phyloP scores from a whole-genome alignment of 2,888 invertebrate genomes.

The Eristalis arbustorum region DNA sequence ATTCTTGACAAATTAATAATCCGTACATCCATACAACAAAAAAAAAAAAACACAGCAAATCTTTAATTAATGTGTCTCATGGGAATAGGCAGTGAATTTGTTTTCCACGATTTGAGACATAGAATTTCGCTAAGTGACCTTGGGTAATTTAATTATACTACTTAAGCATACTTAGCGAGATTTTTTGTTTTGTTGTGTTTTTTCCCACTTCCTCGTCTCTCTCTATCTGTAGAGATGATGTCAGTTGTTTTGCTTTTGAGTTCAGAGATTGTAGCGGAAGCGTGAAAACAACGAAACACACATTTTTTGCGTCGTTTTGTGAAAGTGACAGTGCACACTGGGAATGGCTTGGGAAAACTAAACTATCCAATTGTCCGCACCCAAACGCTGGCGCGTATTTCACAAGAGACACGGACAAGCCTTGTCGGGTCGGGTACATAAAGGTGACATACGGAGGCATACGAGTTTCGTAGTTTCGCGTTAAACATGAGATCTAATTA shows the following conservation, averaged over 20 bases:
- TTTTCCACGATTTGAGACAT: constrained; percentile 20
- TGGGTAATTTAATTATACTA: constrained; percentile 25
- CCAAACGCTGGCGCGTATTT: constrained; percentile 15
- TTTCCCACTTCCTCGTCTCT: not conserved
- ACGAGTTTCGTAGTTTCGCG: not conserved
- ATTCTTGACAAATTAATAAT: not conserved
- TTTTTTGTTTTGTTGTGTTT: constrained; percentile 2
- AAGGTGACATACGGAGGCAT: not conserved
- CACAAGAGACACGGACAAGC: constrained; percentile 5
- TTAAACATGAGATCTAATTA: not conserved
- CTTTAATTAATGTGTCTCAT: constrained; percentile 3
- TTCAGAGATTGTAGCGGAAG: not conserved
- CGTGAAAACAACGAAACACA: not conserved
- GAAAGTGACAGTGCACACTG: constrained; percentile 45
- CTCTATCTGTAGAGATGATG: constrained; percentile 14
- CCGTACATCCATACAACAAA: constrained; percentile 15
- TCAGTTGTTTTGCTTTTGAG: constrained; percentile 9
- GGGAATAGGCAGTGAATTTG: constrained; percentile 28
- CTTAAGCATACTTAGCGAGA: constrained; percentile 35
- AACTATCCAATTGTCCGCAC: constrained; percentile 31
- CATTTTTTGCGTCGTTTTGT: constrained; percentile 32
- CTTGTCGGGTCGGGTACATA: not conserved
- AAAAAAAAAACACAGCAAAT: not conserved
- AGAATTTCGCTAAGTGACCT: constrained; percentile 38
- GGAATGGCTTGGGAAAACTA: constrained; percentile 29